Evolutionary conservation across 1,140 invertebrate genomes (phyloP).

Genomic region (Zaprionus camerounensis): DNA sequence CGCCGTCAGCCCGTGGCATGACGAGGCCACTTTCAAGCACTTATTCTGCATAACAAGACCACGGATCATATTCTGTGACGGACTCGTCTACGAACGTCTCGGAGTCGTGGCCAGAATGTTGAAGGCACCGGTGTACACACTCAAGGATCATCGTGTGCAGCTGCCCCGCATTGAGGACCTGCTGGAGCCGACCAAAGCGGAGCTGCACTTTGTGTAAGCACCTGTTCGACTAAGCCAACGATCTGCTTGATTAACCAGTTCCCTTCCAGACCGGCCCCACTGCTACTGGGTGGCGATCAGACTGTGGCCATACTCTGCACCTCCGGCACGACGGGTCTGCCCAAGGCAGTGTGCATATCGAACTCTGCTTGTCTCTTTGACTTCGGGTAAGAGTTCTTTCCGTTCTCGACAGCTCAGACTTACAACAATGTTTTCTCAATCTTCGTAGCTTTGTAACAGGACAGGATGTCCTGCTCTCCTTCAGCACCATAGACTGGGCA

Average conservation of each 20-base stretch:
- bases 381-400: constrained; percentile 57
- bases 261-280: constrained; percentile 61
- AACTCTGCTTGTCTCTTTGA: constrained; percentile 85
- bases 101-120: constrained; percentile 65
- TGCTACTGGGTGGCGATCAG: constrained; percentile 72
- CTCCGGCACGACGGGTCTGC: constrained; percentile 91
- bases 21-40: constrained; percentile 74
- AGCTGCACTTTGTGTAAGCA: constrained; percentile 72
- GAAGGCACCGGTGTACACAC: constrained; percentile 67
- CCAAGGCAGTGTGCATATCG: constrained; percentile 91
- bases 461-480: constrained; percentile 76
- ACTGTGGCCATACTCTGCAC: constrained; percentile 85
- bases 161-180: constrained; percentile 73
- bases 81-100: constrained; percentile 56
- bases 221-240: not conserved
- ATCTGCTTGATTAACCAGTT: not conserved
- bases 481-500: constrained; percentile 80
- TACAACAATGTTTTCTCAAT: not conserved
- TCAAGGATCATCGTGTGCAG: constrained; percentile 69
- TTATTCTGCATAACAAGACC: constrained; percentile 77
- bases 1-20: constrained; percentile 71
- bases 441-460: constrained; percentile 70
- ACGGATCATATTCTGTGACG: constrained; percentile 79
- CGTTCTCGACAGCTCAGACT: not conserved
- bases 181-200: constrained; percentile 67